Evolutionary conservation across 2,888 invertebrate species (phyloP).

Genomic region (Nasonia oneida): DNA sequence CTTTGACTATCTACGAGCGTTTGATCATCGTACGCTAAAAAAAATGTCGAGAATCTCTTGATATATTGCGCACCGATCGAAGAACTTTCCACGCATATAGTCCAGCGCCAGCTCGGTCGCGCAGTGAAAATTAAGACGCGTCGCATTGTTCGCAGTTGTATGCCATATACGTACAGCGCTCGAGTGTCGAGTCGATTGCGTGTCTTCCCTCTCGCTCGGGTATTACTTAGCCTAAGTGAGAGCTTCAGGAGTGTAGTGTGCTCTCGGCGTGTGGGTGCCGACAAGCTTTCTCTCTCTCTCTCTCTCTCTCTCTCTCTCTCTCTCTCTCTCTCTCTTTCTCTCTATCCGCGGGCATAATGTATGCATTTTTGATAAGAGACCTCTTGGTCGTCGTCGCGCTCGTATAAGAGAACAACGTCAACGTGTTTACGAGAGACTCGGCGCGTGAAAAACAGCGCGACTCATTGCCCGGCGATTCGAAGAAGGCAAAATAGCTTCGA

Average conservation of each 20-base stretch:
- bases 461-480: not conserved
- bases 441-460: not conserved
- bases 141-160: slow-evolving; percentile 43
- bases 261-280: not conserved
- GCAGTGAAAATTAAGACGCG: slow-evolving; percentile 56
- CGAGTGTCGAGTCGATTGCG: slow-evolving; percentile 47
- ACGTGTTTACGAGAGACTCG: not conserved
- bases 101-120: not conserved
- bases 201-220: slow-evolving; percentile 12
- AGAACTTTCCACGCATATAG: not conserved
- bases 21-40: not conserved
- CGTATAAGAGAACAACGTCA: not conserved
- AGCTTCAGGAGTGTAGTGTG: not conserved
- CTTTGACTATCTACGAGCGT: not conserved
- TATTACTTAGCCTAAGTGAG: slow-evolving; percentile 31
- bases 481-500: not conserved
- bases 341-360: slow-evolving; percentile 1
- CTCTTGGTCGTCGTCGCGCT: not conserved
- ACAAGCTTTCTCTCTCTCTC: not conserved
- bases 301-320: not conserved
- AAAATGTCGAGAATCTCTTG: not conserved
- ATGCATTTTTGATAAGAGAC: slow-evolving; percentile 53
- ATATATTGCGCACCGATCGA: not conserved
- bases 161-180: not conserved
- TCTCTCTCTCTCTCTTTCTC: not conserved